These are phyloP conservation scores for Otolemur crassicaudatus DNA, from an alignment of 2,797 vertebrate species.

Conservation along the genomic window DNA sequence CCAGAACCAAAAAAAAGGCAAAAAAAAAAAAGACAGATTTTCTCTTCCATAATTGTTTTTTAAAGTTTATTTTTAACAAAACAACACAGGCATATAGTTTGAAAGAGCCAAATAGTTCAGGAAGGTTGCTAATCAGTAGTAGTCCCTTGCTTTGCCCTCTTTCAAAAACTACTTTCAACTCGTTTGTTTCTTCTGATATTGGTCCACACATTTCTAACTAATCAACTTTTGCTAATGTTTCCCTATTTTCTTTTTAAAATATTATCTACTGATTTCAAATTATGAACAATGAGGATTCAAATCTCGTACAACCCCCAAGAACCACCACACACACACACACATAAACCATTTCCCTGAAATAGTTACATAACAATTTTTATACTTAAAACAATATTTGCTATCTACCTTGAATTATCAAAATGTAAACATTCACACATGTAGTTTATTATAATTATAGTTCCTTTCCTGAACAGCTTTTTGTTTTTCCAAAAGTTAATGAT, in stretches of 20 bases:
- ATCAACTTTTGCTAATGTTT: not conserved
- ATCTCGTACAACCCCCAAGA: not conserved
- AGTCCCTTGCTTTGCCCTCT: not conserved
- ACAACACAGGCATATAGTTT: not conserved
- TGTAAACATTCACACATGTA: not conserved
- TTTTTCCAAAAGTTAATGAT: not conserved
- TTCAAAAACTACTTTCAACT: not conserved
- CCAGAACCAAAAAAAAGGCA: not conserved
- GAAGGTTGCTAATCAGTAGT: not conserved
- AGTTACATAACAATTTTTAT: not conserved
- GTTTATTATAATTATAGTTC: not conserved
- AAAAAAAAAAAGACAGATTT: not conserved
- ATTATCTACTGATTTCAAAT: not conserved
- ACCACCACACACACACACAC: not conserved
- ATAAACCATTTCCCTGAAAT: not conserved
- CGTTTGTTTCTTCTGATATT: not conserved
- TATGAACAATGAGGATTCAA: not conserved
- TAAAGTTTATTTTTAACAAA: not conserved
- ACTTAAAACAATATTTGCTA: not conserved
- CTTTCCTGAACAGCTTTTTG: not conserved
- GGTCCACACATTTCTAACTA: not conserved
- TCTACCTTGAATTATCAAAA: not conserved
- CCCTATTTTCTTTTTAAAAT: not conserved
- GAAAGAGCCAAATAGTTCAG: not conserved
- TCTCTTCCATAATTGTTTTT: not conserved